Percentiles rank a stretch among this genome's conserved stretches.
These are phyloP conservation scores for Aurelia aurita complex sp. Pacific DNA, from an alignment of 30 jellyfish, hydroid and myxozoan species.

Conservation along the genomic window DNA sequence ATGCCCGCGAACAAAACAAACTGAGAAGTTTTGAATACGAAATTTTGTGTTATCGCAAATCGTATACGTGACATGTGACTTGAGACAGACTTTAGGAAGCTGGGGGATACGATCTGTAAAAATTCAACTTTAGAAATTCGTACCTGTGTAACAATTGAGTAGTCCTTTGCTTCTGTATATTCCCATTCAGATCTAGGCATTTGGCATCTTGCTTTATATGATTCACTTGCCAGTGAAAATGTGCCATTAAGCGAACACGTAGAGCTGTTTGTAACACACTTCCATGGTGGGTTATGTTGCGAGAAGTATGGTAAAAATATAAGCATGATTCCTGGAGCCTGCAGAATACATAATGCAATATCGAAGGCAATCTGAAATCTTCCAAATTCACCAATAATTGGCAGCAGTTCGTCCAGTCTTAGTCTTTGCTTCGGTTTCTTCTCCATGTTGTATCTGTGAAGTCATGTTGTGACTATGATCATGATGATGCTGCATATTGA, in stretches of 20 bases:
- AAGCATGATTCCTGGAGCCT: constrained; percentile 74
- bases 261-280: constrained; percentile 80
- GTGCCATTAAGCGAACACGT: constrained; percentile 71
- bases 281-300: constrained; percentile 94
- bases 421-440: not conserved
- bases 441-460: not conserved
- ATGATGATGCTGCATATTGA: not conserved
- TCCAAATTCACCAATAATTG: constrained; percentile 88
- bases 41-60: not conserved
- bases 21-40: too few species aligned
- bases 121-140: not conserved
- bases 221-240: not conserved
- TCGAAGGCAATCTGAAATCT: constrained; percentile 66
- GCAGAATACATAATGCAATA: constrained; percentile 58
- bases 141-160: constrained; percentile 82
- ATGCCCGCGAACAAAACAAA: too few species aligned
- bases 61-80: not conserved
- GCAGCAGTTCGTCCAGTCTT: constrained; percentile 74
- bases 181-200: constrained; percentile 74
- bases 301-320: constrained; percentile 77
- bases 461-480: not conserved
- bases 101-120: not conserved
- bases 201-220: constrained; percentile 43
- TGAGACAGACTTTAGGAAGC: not conserved
- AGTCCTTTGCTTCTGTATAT: constrained; percentile 53